These are phyloP conservation scores for Pelochelys cantorii DNA, from an alignment of 2,797 vertebrate species.

Conservation along the genomic window DNA sequence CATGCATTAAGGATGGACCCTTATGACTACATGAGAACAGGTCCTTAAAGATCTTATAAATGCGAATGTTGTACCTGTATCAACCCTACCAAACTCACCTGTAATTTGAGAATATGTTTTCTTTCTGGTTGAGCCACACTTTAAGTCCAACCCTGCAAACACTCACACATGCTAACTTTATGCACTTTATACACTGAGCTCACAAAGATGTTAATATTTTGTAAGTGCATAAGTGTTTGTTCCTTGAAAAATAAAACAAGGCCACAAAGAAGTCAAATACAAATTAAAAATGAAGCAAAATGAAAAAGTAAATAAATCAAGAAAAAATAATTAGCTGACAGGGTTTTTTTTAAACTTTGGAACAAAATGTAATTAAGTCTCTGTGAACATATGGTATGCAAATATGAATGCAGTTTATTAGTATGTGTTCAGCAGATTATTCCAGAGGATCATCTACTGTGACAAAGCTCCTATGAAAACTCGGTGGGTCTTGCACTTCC, in stretches of 20 bases:
- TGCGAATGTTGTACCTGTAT: neutral
- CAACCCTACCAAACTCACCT: neutral
- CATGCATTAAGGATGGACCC: rapidly evolving
- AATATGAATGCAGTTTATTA: conserved; percentile 30
- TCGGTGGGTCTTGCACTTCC: too few relatives aligned
- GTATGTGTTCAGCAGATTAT: conserved; percentile 47
- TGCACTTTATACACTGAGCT: conserved; percentile 18
- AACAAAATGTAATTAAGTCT: conserved; percentile 59
- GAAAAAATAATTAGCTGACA: conserved; percentile 67
- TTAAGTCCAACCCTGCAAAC: neutral
- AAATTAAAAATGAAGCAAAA: conserved; percentile 65
- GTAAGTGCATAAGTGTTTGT: conserved; percentile 11
- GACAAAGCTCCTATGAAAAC: too few relatives aligned
- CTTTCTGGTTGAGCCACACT: neutral
- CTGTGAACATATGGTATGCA: conserved; percentile 55
- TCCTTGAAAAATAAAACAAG: conserved; percentile 53
- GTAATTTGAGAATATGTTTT: neutral
- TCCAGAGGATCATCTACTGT: conserved; percentile 8
- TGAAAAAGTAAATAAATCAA: conserved; percentile 57
- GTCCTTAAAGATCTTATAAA: neutral
- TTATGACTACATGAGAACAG: rapidly evolving
- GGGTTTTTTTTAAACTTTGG: conserved; percentile 41
- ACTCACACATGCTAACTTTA: neutral
- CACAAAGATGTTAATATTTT: conserved; percentile 41
- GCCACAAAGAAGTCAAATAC: conserved; percentile 38